Percentiles rank a stretch among this genome's conserved stretches.
These are phyloP conservation scores for Protobothrops flavoviridis DNA, from an alignment of 2,113 vertebrate genomes.

Conservation along the genomic window DNA sequence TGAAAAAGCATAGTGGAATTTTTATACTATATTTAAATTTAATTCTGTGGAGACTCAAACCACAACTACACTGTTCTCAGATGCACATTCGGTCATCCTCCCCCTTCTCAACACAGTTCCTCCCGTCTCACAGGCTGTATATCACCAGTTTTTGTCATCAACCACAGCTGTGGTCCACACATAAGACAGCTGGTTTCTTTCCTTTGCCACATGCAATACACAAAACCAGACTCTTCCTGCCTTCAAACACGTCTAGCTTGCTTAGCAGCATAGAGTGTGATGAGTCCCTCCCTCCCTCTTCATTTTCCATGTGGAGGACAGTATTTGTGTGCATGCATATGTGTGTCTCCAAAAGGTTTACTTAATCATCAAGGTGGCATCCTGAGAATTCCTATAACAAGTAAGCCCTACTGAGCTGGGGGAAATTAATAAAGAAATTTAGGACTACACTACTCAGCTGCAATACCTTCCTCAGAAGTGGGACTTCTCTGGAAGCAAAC, in stretches of 20 bases:
- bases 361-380: not conserved
- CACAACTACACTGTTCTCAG: not conserved
- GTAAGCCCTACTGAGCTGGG: not conserved
- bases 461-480: not conserved
- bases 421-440: not conserved
- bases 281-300: not conserved
- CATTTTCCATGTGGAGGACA: not conserved
- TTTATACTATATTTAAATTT: not conserved
- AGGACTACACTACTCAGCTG: not conserved
- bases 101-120: not conserved
- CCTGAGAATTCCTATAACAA: not conserved
- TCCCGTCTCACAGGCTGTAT: not conserved
- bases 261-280: not conserved
- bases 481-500: not conserved
- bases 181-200: not conserved
- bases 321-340: not conserved
- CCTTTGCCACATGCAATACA: not conserved
- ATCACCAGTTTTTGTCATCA: not conserved
- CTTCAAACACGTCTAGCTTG: not conserved
- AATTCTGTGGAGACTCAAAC: not conserved
- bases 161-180: not conserved
- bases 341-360: not conserved
- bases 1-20: not conserved
- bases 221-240: not conserved
- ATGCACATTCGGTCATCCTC: not conserved